These are phyloP conservation scores for Oryzias sinensis DNA, from an alignment of 2,797 vertebrate species.

Conservation along the genomic window DNA sequence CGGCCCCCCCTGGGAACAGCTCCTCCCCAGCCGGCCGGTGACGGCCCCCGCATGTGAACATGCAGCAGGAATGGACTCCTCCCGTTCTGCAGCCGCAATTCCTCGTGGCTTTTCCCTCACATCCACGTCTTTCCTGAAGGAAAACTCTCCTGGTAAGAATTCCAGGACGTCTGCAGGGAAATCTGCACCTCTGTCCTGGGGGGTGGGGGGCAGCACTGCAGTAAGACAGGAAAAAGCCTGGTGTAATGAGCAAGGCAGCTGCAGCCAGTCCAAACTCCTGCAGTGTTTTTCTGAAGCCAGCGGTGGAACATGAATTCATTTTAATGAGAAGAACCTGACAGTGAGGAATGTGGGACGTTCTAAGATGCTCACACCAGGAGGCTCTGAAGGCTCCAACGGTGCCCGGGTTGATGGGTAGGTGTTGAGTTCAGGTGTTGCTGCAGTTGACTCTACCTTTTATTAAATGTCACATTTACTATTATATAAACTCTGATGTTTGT, in stretches of 20 bases:
- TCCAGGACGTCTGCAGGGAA: conserved; percentile 51
- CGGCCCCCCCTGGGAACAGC: conserved; percentile 27
- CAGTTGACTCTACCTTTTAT: too few species aligned
- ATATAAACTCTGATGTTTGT: too few species aligned
- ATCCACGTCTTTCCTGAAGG: conserved; percentile 13
- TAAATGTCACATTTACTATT: too few species aligned
- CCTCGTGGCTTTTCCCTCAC: not conserved
- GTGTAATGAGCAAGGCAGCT: conserved; percentile 37
- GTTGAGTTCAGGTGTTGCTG: not conserved
- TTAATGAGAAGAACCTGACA: conserved; percentile 5
- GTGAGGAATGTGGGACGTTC: not conserved
- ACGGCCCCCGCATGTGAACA: too few species aligned
- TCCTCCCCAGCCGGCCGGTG: too few species aligned
- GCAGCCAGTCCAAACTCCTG: conserved; percentile 5
- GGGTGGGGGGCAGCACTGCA: conserved; percentile 22
- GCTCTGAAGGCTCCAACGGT: not conserved
- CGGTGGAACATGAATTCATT: conserved; percentile 1
- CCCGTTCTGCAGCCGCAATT: not conserved
- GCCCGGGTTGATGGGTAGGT: too few species aligned
- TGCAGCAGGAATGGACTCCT: not conserved
- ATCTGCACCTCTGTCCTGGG: conserved; percentile 33
- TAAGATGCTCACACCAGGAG: not conserved
- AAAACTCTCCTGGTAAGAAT: conserved; percentile 33
- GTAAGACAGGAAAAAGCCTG: conserved; percentile 30
- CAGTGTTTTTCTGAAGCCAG: conserved; percentile 9